Percentiles rank a stretch among this genome's conserved stretches.
These are phyloP conservation scores for Ladona fulva DNA, from an alignment of 1,140 invertebrate species.

Conservation along the genomic window DNA sequence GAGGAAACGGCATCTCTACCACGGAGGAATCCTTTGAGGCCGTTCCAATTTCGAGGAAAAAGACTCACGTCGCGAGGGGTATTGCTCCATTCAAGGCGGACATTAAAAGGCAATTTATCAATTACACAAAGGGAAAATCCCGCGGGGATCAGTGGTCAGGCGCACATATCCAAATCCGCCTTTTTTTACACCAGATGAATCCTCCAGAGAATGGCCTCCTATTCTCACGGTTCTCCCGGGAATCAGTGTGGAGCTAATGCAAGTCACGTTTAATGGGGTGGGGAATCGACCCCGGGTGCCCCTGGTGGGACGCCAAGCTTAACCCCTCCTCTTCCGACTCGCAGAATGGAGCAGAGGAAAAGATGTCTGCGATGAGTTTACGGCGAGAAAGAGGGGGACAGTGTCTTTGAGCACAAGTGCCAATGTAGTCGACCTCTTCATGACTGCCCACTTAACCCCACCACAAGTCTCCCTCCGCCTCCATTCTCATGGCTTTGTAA, in stretches of 20 bases:
- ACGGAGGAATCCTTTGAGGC: no score
- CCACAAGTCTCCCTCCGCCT: background rate
- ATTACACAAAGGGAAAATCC: no score
- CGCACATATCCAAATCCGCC: no score
- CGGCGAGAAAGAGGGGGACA: background rate
- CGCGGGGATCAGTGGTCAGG: no score
- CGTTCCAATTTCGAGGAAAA: no score
- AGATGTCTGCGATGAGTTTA: background rate
- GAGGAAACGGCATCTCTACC: no score
- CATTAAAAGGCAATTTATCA: no score
- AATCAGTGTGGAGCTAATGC: background rate
- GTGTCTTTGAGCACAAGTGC: background rate
- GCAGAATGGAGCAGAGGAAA: no score
- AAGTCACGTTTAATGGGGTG: background rate
- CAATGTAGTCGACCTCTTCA: background rate
- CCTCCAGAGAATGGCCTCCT: background rate
- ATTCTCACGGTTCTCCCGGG: background rate
- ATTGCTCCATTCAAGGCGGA: no score
- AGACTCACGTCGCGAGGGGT: no score
- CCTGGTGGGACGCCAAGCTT: background rate
- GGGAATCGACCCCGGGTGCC: background rate
- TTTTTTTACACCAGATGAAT: no score
- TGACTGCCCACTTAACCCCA: background rate
- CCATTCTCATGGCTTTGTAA: background rate
- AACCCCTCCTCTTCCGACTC: no score